Evolutionary conservation across 2,888 invertebrate genomes (phyloP), one percentile per base, ranked within the genome.

Genomic region (Meta bourneti): DNA sequence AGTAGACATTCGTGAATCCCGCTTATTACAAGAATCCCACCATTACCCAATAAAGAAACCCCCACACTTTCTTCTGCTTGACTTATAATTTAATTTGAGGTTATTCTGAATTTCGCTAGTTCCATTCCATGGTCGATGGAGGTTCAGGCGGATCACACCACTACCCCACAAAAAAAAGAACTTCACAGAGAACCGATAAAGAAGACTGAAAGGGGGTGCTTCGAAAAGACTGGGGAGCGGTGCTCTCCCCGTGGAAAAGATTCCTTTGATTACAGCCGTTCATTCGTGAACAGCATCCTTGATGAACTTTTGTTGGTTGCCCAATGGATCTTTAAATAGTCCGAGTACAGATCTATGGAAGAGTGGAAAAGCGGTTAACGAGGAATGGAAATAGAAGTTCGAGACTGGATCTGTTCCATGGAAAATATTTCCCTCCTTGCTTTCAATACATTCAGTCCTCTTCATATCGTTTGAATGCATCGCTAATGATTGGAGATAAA

Each of bases 231-330:
- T 6, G 52, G 16, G 52, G 20, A 74, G 51, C 71, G 11, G 49
- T 61, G 69, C 11, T 51, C 16, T 51, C 85, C 85, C 16, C 16
- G 70, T 61, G 84, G 70, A 69, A 48, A 78, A 78, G 74, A 78
- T 48, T 34, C 74, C 90, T 85, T 90, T 90, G 90, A 90, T 90
- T 90, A 75, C 84, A 69, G 75, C 74, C 75, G 70, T 84, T 86
- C 79, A 78, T 19, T 85, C 78, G 75, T 81, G 70, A 81, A 90
- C 79, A 70, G 82, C 34, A 52, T 8, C 6, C 75, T 71, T 90
- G 78, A 90, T 77, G 85, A 86, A 69, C 85, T 61, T 81, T 90
- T 90, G 85, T 90, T 75, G 61, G 54, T 61, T 48, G 70, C 54
- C 72, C 69, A 51, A 70, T 81, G 81, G 70, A 13, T 72, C 79